phyloP scores from a whole-genome alignment of 92 coral and sea anemone genomes.

The Porites evermanni region DNA sequence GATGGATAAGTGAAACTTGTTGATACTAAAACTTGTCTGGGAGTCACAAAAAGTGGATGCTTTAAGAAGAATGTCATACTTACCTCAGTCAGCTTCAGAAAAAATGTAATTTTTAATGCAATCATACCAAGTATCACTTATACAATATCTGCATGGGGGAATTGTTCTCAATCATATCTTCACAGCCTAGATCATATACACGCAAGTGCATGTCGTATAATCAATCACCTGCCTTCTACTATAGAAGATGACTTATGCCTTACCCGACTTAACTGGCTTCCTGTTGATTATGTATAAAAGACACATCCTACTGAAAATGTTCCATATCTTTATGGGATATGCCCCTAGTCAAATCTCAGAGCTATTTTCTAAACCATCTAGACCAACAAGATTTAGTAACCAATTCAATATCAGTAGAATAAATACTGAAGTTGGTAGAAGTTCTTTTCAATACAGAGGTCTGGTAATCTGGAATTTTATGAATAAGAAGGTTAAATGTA shows the following conservation, averaged over 20 bases:
- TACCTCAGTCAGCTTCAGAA: neutral
- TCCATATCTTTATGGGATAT: neutral
- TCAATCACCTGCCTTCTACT: neutral
- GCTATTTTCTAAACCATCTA: neutral
- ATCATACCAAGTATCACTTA: neutral
- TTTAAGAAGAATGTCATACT: constrained; percentile 9
- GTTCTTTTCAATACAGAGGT: constrained; percentile 6
- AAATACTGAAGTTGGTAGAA: constrained; percentile 2
- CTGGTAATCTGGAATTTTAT: neutral
- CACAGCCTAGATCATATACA: neutral
- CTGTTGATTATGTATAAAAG: neutral
- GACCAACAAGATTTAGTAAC: neutral
- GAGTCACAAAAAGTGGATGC: neutral
- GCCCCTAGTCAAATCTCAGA: too few species aligned
- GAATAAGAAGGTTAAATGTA: neutral
- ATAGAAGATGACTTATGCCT: neutral
- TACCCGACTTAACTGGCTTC: neutral
- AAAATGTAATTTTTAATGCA: neutral
- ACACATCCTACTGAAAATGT: neutral
- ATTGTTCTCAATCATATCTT: neutral
- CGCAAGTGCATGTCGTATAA: constrained; percentile 6
- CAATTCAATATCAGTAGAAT: neutral
- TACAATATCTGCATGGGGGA: neutral
- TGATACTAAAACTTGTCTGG: neutral
- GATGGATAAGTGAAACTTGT: constrained; percentile 9